Evolutionary conservation across 2,113 vertebrate species (phyloP).

Genomic region (Leptobrachium leishanense): DNA sequence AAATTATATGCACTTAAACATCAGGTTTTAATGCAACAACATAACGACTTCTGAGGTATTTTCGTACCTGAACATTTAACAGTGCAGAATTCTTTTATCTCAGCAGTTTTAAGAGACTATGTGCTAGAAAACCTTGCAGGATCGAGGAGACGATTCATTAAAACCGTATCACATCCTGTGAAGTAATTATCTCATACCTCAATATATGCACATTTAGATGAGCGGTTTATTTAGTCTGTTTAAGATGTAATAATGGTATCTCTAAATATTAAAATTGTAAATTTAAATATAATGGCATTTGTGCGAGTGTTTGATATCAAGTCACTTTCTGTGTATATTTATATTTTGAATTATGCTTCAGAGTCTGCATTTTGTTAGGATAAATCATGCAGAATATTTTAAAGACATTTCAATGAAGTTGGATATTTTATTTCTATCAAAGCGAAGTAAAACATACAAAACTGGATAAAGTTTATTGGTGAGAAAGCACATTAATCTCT

Average conservation of each 20-base stretch:
- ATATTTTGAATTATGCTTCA: background rate
- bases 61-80: background rate
- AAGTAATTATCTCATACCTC: slow-evolving; percentile 19
- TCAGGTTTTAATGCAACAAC: background rate
- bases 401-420: slow-evolving; percentile 2
- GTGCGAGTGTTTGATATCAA: background rate
- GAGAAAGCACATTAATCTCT: slow-evolving; percentile 31
- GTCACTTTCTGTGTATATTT: background rate
- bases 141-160: background rate
- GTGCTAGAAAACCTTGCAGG: background rate
- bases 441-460: background rate
- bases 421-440: background rate
- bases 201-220: background rate
- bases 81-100: background rate
- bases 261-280: background rate
- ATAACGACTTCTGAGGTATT: background rate
- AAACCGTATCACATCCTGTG: slow-evolving; percentile 5
- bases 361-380: background rate
- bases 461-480: slow-evolving; percentile 33
- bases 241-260: background rate
- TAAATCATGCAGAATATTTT: background rate
- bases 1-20: background rate
- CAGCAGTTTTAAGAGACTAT: background rate
- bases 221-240: background rate
- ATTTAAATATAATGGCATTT: background rate